Base-by-base conservation (phyloP, 2,888 invertebrate genomes). In the Incurvaria masculella region DNA sequence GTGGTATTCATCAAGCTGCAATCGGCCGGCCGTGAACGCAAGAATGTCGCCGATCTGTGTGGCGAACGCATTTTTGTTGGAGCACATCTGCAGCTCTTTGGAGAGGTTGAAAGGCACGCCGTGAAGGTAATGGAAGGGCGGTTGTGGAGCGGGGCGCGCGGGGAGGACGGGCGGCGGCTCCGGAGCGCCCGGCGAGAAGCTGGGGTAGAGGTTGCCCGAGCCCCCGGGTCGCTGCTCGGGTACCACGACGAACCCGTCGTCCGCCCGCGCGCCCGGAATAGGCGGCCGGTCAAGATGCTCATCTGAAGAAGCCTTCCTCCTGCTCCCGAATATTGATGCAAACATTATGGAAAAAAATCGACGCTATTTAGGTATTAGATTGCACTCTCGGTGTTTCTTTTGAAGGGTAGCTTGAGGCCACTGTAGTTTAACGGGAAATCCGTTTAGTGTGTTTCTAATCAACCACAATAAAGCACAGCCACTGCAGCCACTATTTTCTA, bases 91-190 rank as follows among this genome's bases (percentile, higher is more conserved):
- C 8, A 83, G 62, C 43, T 75, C 72, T 51, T 70, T 70, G 2
- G 73, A 73, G 52, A 83, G 57, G 17, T 72, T 63, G 54, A 84
- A 83, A 1, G 83, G 83, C 1, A 84, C 81, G 27, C 78, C 80
- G 56, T 73, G 79, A 6, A 84, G 61, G 52, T 82, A 81, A 59
- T 76, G 73, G 52, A 78, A 74, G 0, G 74, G 72, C 1, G 64
- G 58, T 2, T 64, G 59, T 0, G 74, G 75, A 1, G 73, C 72
- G 5, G 71, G 70, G 33, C 72, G 61, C 18, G 18, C 45, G 18
- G 45, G 45, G 33, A 33, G 4, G n/a, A n/a, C n/a, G 42, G 60
- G 60, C 1, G 70, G 67, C 44, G 61, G 63, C 2, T 46, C 40
- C 21, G 44, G 45, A 1, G 63, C 60, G 1, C 55, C 41, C 0